Evolutionary conservation across 2,797 vertebrate species (phyloP).

Genomic region (Ispidina picta): DNA sequence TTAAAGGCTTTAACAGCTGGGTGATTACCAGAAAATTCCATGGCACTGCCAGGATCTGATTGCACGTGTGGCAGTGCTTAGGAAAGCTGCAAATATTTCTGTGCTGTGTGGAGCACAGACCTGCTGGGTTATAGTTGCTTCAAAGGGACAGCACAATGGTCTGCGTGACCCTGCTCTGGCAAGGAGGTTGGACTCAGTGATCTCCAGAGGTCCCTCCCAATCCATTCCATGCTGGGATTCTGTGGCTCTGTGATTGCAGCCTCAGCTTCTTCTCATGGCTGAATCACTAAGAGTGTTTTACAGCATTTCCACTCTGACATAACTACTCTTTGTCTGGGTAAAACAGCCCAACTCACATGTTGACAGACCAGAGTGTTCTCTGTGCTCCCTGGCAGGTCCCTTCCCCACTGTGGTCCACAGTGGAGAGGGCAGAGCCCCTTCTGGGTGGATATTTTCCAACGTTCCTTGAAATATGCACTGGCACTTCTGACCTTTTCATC

Average conservation of each 20-base stretch:
- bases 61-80: background rate
- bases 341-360: accelerated
- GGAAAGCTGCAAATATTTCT: background rate
- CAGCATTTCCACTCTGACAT: background rate
- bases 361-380: background rate
- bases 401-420: background rate
- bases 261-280: background rate
- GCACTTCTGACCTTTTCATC: slow-evolving; percentile 55
- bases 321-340: background rate
- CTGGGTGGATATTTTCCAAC: background rate
- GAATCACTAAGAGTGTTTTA: background rate
- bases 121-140: background rate
- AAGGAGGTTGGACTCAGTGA: too few relatives aligned
- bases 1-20: background rate
- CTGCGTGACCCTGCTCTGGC: too few relatives aligned
- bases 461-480: slow-evolving; percentile 30
- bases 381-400: background rate
- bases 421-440: background rate
- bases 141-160: background rate
- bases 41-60: background rate
- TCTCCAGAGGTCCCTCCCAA: too few relatives aligned
- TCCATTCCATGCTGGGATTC: too few relatives aligned
- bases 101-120: accelerated
- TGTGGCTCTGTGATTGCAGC: background rate
- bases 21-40: background rate